Percentiles rank a stretch among this genome's conserved stretches.
Evolutionary conservation across 2,113 vertebrate genomes (phyloP).

Genomic region (Aegotheles bennettii): DNA sequence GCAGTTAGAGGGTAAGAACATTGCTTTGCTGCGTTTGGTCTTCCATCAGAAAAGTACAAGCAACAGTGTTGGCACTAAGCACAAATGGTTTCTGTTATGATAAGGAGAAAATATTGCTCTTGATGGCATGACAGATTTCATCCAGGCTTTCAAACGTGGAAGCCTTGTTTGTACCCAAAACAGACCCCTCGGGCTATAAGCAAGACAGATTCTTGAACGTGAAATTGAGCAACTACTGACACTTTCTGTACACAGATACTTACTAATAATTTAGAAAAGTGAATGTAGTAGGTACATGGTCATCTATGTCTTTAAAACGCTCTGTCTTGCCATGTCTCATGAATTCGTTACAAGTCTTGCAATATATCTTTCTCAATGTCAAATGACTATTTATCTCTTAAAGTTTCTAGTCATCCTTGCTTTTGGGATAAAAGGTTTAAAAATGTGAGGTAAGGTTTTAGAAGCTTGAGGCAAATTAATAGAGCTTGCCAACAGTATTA

Average conservation of each 20-base stretch:
- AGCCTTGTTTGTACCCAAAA: background rate
- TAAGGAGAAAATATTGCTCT: background rate
- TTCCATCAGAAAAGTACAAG: background rate
- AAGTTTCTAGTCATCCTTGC: background rate
- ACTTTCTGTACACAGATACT: slow-evolving; percentile 13
- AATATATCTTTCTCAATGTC: background rate
- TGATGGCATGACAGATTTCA: background rate
- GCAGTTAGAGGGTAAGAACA: background rate
- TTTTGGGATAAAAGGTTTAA: background rate
- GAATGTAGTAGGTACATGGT: slow-evolving; percentile 30
- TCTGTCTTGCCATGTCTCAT: background rate
- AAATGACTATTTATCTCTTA: background rate
- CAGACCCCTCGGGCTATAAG: background rate
- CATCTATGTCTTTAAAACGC: background rate
- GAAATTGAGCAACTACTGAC: background rate
- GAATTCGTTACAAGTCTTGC: background rate
- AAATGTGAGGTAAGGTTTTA: background rate
- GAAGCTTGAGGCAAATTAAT: background rate
- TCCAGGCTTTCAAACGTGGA: background rate
- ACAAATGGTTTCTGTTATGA: background rate
- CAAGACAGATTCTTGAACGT: background rate
- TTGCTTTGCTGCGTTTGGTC: accelerated
- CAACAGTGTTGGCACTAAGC: background rate
- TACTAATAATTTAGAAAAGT: slow-evolving; percentile 55
- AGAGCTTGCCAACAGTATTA: background rate